These are phyloP conservation scores for Carollia perspicillata DNA, from an alignment of 2,113 vertebrate genomes.

Conservation along the genomic window DNA sequence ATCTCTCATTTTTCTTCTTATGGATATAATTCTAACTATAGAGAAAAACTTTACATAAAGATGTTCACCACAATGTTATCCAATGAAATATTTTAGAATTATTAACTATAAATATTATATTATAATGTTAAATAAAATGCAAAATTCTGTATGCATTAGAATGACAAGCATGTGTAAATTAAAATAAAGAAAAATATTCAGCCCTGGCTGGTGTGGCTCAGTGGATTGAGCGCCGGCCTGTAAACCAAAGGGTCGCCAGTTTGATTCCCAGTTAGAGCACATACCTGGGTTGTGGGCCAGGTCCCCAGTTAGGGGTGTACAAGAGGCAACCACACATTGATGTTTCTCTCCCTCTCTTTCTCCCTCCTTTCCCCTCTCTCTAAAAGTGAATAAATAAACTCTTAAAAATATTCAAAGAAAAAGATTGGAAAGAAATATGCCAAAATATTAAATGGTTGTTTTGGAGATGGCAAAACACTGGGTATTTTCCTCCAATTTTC, in stretches of 20 bases:
- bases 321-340: no score
- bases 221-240: no score
- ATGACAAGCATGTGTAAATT: neutral
- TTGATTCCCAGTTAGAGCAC: no score
- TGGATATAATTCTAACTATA: neutral
- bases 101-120: neutral
- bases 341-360: no score
- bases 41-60: neutral
- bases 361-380: no score
- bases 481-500: neutral
- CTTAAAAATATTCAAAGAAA: constrained; percentile 10
- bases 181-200: neutral
- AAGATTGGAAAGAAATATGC: neutral
- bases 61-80: neutral
- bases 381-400: no score
- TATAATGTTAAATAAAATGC: neutral
- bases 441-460: constrained; percentile 13
- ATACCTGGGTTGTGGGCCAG: no score
- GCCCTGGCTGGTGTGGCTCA: no score
- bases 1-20: neutral
- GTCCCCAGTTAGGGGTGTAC: no score
- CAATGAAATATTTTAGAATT: neutral
- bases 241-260: no score
- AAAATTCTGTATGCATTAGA: neutral
- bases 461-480: neutral